Evolutionary conservation across 2,888 invertebrate species (phyloP).

Genomic region (Thyatira batis): DNA sequence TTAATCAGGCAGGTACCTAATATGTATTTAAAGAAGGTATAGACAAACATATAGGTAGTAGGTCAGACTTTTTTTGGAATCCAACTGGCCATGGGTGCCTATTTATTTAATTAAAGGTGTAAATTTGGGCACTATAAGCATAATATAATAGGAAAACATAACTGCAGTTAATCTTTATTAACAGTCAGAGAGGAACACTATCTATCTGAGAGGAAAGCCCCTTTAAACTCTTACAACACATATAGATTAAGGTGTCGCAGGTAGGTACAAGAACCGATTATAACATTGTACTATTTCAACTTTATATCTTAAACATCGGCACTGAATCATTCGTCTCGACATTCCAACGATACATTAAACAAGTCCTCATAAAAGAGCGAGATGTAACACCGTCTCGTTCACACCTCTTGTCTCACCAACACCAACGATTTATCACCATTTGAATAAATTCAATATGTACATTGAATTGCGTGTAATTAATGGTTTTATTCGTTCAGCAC

Average conservation of each 20-base stretch:
- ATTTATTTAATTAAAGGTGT: too few relatives aligned
- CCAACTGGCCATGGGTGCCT: too few relatives aligned
- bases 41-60: too few relatives aligned
- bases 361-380: constrained; percentile 25
- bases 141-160: background rate
- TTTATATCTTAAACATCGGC: constrained; percentile 41
- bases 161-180: background rate
- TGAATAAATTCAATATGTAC: constrained; percentile 83
- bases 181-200: background rate
- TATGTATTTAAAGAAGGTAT: too few relatives aligned
- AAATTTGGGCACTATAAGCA: too few relatives aligned
- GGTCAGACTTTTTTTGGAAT: too few relatives aligned
- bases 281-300: constrained; percentile 11
- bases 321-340: constrained; percentile 53
- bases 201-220: constrained; percentile 12
- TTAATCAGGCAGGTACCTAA: too few relatives aligned
- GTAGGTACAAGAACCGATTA: background rate
- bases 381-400: constrained; percentile 40
- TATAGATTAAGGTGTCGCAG: constrained; percentile 1
- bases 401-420: constrained; percentile 70
- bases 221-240: constrained; percentile 1
- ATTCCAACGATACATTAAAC: constrained; percentile 48
- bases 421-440: constrained; percentile 78
- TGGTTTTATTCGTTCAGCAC: constrained; percentile 83
- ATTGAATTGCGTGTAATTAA: constrained; percentile 82